Percentiles rank a stretch among this genome's conserved stretches.
Conservation (phyloP, 1,140 invertebrate genomes). For the Sinella curviseta region DNA sequence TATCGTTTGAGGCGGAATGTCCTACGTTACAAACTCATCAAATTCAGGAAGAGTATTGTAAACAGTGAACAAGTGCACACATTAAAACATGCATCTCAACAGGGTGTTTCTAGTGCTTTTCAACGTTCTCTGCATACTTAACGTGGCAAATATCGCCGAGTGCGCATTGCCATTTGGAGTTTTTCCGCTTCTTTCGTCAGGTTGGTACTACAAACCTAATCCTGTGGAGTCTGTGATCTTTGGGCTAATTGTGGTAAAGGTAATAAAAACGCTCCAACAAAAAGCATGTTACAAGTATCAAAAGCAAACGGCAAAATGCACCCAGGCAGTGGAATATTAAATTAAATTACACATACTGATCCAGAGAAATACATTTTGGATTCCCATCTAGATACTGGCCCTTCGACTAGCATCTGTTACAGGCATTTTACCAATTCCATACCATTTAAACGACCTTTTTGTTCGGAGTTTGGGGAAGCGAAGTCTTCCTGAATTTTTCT, state of each 20-base stretch:
- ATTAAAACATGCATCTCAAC: not conserved
- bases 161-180: constrained; percentile 8
- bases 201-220: constrained; percentile 44
- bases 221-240: constrained; percentile 39
- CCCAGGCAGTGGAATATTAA: too few relatives aligned
- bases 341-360: not conserved
- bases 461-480: constrained; percentile 26
- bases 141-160: not conserved
- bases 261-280: not conserved
- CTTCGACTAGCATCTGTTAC: constrained; percentile 31
- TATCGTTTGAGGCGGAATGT: too few relatives aligned
- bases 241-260: constrained; percentile 41
- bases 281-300: not conserved
- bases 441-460: constrained; percentile 43
- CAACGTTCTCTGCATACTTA: too few relatives aligned
- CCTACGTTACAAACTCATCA: too few relatives aligned
- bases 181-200: constrained; percentile 38
- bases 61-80: too few relatives aligned
- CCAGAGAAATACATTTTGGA: too few relatives aligned
- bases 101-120: not conserved
- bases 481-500: constrained; percentile 13
- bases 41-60: too few relatives aligned
- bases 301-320: too few relatives aligned
- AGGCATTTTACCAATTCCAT: constrained; percentile 36
- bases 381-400: constrained; percentile 30